Evolutionary conservation across 2,888 invertebrate species (phyloP), one percentile per base, ranked within the genome.

Genomic region (Acrobasis repandana): DNA sequence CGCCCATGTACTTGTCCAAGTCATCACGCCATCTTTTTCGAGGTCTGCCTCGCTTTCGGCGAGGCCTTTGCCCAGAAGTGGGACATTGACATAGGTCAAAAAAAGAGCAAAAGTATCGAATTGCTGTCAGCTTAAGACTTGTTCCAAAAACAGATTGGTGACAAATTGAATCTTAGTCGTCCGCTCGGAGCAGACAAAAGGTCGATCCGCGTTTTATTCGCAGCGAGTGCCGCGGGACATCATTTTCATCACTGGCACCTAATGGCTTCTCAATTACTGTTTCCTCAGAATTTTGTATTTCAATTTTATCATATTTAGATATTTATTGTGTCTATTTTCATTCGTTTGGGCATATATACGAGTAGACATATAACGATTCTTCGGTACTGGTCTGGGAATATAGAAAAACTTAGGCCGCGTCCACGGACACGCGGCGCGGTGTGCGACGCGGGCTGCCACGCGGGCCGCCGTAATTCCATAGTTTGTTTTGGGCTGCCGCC

Each of bases 131-230:
- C 62, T 64, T 64, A 0, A 64, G 15, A 60, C 77, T 77, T 74
- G 65, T 2, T 33, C 79, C 80, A 67, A 34, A 11, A 59, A 43
- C 68, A 78, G 78, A 80, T 82, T 77, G 79, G 80, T 89, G 86
- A 88, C 88, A 90, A 90, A 90, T 90, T 90, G 88, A 89, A 90
- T 90, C 85, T 83, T 81, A 80, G 80, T 79, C 71, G 78, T 79
- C 73, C 80, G 86, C 86, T 80, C 67, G 74, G 77, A 85, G 88
- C 82, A 74, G 85, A 88, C 88, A 89, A 87, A 86, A 84, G 86
- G 83, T 79, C 85, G 80, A 82, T 85, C 84, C 85, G 74, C 80
- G 83, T 88, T 88, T 86, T 86, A 86, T 88, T 87, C 82, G 86
- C 84, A 86, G 85, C 85, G 87, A 89, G 83, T 85, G 82, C 72